A percentile compares a stretch with the other conserved stretches of the same genome.
These are phyloP conservation scores for Scomberomorus guttatus DNA, from an alignment of 2,797 vertebrate genomes.

Conservation along the genomic window DNA sequence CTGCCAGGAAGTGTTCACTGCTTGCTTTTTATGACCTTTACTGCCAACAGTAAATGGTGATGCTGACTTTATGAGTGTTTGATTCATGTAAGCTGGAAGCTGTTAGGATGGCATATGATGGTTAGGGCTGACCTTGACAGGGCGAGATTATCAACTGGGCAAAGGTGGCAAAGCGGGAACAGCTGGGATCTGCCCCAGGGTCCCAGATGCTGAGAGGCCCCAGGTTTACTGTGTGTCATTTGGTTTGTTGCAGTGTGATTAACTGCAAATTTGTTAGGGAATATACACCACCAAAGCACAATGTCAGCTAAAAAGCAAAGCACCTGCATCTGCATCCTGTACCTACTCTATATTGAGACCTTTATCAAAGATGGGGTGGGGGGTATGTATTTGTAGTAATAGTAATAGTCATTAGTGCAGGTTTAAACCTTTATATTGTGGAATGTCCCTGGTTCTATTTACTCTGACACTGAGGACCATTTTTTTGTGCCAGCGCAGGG, in stretches of 20 bases:
- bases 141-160: background rate
- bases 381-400: no score
- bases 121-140: background rate
- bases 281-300: background rate
- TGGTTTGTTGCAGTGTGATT: background rate
- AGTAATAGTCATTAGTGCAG: no score
- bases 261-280: background rate
- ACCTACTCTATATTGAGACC: no score
- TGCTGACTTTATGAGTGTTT: constrained; percentile 11
- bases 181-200: no score
- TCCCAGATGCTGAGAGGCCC: background rate
- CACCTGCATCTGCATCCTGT: background rate
- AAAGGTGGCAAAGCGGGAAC: background rate
- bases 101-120: background rate
- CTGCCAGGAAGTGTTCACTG: constrained; percentile 38
- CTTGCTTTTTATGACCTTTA: constrained; percentile 46
- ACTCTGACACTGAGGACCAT: no score
- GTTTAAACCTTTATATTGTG: no score
- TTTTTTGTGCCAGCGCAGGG: no score
- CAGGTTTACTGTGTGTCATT: background rate
- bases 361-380: no score
- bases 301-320: background rate
- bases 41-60: constrained; percentile 19
- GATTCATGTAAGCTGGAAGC: background rate
- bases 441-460: no score